A percentile compares a stretch with the other conserved stretches of the same genome.
Evolutionary conservation across 1,140 invertebrate species (phyloP).

Genomic region (Calliopsis andreniformis): DNA sequence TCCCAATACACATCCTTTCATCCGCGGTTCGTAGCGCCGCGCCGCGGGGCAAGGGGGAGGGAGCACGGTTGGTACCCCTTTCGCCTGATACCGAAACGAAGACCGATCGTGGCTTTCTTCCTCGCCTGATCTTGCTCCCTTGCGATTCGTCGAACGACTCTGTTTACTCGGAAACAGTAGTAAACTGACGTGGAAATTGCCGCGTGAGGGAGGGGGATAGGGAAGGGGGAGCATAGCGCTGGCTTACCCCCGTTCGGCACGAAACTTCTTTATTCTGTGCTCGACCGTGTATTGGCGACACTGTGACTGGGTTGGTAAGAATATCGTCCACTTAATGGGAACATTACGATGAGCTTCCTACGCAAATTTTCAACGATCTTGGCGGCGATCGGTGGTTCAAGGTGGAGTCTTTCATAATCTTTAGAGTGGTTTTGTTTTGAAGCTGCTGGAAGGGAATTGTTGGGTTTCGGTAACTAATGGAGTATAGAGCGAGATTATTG

Average conservation of each 20-base stretch:
- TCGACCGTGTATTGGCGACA: slow-evolving; percentile 10
- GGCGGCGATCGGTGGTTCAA: neutral
- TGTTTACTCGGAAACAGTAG: slow-evolving; percentile 24
- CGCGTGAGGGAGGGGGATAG: neutral
- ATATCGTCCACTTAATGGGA: slow-evolving; percentile 22
- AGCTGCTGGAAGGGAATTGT: too few species aligned
- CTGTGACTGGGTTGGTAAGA: slow-evolving; percentile 26
- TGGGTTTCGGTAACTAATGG: too few species aligned
- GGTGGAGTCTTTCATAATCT: neutral
- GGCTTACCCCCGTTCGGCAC: neutral
- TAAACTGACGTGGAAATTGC: neutral
- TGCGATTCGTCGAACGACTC: slow-evolving; percentile 22
- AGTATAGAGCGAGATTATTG: too few species aligned
- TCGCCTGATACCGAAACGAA: neutral
- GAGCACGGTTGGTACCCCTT: neutral
- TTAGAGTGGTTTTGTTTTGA: neutral
- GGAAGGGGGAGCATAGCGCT: too few species aligned
- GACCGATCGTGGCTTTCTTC: neutral
- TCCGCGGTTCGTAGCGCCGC: neutral
- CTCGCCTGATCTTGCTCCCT: neutral
- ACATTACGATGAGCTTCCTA: neutral
- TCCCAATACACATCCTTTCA: slow-evolving; percentile 4
- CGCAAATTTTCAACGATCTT: slow-evolving; percentile 8
- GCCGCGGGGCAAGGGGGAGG: too few species aligned
- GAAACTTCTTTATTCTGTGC: slow-evolving; percentile 5